phyloP scores from a whole-genome alignment of 2,113 vertebrate species.

The Tragelaphus buxtoni region DNA sequence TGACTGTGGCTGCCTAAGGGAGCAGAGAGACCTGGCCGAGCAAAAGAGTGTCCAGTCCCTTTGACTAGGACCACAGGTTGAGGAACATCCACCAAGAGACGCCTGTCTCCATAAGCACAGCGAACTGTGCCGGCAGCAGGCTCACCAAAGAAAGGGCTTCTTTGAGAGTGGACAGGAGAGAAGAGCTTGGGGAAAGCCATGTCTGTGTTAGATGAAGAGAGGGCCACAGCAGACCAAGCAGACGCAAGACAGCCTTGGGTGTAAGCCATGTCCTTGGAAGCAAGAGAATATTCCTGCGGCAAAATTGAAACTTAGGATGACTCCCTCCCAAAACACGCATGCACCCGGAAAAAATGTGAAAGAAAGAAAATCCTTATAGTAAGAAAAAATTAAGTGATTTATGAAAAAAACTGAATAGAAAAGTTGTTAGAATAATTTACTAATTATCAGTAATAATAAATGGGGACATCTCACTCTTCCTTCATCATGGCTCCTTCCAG shows the following conservation, averaged over 20 bases:
- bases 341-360: not conserved
- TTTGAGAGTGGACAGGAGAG: not conserved
- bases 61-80: not conserved
- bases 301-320: not conserved
- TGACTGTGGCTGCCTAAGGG: not conserved
- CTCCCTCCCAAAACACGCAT: not conserved
- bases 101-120: not conserved
- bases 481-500: slow-evolving; percentile 68
- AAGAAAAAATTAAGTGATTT: slow-evolving; percentile 68
- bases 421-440: slow-evolving; percentile 74
- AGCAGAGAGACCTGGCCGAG: not conserved
- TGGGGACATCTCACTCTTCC: slow-evolving; percentile 65
- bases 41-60: not conserved
- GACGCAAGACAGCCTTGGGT: not conserved
- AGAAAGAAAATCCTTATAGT: not conserved
- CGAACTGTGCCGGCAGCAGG: not conserved
- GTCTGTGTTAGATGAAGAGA: not conserved
- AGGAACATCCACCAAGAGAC: not conserved
- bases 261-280: not conserved
- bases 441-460: slow-evolving; percentile 75
- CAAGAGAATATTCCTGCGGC: not conserved
- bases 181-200: not conserved
- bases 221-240: not conserved
- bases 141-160: not conserved
- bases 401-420: slow-evolving; percentile 67